These are phyloP conservation scores for Acronicta psi DNA, from an alignment of 2,888 invertebrate species.

Conservation along the genomic window DNA sequence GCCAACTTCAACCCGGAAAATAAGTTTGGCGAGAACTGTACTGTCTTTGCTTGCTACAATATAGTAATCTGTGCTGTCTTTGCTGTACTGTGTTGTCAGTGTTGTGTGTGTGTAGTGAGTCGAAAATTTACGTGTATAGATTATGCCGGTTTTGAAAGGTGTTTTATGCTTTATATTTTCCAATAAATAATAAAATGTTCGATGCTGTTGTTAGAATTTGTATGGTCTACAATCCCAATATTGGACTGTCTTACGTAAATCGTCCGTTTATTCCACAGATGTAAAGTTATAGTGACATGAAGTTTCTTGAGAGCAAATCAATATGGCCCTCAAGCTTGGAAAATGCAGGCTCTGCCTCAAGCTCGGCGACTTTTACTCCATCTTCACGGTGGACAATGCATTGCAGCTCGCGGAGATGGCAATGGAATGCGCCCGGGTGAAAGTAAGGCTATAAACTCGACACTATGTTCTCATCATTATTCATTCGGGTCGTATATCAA, in stretches of 20 bases:
- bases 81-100: constrained; percentile 6
- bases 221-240: not conserved
- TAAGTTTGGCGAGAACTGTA: too few relatives aligned
- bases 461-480: not conserved
- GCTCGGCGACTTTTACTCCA: constrained; percentile 87
- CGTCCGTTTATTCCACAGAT: constrained; percentile 54
- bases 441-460: constrained; percentile 68
- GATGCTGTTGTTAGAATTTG: not conserved
- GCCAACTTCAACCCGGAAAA: too few relatives aligned
- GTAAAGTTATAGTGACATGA: constrained; percentile 76
- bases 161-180: not conserved
- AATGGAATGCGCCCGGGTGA: constrained; percentile 85
- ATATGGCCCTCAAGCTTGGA: constrained; percentile 88
- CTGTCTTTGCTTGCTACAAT: too few relatives aligned
- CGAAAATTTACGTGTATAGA: constrained; percentile 30
- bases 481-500: not conserved
- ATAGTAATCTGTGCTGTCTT: too few relatives aligned
- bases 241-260: constrained; percentile 3
- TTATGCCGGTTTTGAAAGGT: constrained; percentile 40
- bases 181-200: not conserved
- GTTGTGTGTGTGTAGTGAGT: constrained; percentile 40
- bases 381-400: constrained; percentile 85
- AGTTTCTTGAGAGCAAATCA: constrained; percentile 80
- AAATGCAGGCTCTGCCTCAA: constrained; percentile 88
- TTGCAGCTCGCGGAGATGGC: constrained; percentile 86